Base-by-base conservation (phyloP, 1,140 invertebrate genomes). In the Drepana arcuata region DNA sequence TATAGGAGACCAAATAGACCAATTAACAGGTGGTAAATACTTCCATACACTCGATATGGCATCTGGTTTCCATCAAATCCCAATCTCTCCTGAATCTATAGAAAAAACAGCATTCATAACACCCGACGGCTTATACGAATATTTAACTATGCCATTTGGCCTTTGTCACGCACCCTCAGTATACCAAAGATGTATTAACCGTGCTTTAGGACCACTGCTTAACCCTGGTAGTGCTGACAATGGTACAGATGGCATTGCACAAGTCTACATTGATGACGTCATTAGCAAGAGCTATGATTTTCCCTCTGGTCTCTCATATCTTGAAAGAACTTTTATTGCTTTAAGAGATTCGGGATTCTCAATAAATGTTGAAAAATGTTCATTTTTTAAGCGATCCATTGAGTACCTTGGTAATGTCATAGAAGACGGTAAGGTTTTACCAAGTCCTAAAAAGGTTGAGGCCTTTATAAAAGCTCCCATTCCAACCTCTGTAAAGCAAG, bases 51-150 rank as follows among this genome's bases (percentile, higher is more conserved):
- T 50, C 1, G 44, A 53, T 31, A 33, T 49, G 23, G 50, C 47
- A n/a, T 23, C 42, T 0, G 66, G 70, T 3, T 71, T 65, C 11
- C 55, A 69, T 25, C 73, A 81, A 14, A 60, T 79, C 0, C 48
- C 47, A 0, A 55, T 88, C 1, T 54, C 73, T 2, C 24, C 42
- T 14, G 18, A 38, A 0, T 60, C 66, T 28, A 66, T 49, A 3
- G 43, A 65, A 5, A 87, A 86, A 61, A 87, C 84, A 0, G 84
- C 83, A 0, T 86, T 87, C 26, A 43, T 62, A 1, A 77, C 65
- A 0, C 55, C 49, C 0, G 54, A 57, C 12, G 54, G 54, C 0
- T 23, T 36, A 13, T 59, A 34, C 13, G 41, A 59, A 27, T 59
- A 45, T 13, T 2, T 34, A 1, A 33, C 40, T 1, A 54, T 57